Evolutionary conservation across 2,888 invertebrate species (phyloP), one percentile per base, ranked within the genome.

Genomic region (Stenolophus ochropezus): DNA sequence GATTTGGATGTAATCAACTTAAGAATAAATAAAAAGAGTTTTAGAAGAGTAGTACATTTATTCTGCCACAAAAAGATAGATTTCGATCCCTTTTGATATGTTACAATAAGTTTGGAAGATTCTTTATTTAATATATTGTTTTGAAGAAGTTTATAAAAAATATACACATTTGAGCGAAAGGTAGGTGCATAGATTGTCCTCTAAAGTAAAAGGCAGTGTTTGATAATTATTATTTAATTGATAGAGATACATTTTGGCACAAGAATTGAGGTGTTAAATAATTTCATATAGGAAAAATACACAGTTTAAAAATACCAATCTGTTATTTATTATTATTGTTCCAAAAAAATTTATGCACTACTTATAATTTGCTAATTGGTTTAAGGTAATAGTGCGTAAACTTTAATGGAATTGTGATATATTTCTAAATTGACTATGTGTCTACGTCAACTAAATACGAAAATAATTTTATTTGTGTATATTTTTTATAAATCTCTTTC

Each of bases 21-120:
- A n/a, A n/a, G n/a, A n/a, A 33, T 53, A 47, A 79, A 69, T 69
- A 80, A 58, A 61, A 69, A 56, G 51, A 58, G 53, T 33, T 42
- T 80, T 80, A 80, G 73, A 80, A 80, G 80, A 80, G 11, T 69
- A 73, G 61, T 73, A 80, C 80, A 80, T 80, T 80, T 80, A 80
- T 80, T 80, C 42, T 80, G 69, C 71, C 33, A 53, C 11, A 21
- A 71, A 73, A 79, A 71, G 27, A 33, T 71, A 20, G 21, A 73
- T 27, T 73, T 80, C 76, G 76, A 71, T 79, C 56, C 79, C 49
- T 73, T 33, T 56, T 80, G 80, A 80, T 80, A 80, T 80, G 80
- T 80, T 79, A 79, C 65, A 49, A 80, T 16, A 69, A 51, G 21
- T 71, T 27, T 80, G 73, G 80, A 80, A 77, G 71, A 69, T 69